Evolutionary conservation across 2,888 invertebrate species (phyloP).

Genomic region (Ganaspis brasiliensis): DNA sequence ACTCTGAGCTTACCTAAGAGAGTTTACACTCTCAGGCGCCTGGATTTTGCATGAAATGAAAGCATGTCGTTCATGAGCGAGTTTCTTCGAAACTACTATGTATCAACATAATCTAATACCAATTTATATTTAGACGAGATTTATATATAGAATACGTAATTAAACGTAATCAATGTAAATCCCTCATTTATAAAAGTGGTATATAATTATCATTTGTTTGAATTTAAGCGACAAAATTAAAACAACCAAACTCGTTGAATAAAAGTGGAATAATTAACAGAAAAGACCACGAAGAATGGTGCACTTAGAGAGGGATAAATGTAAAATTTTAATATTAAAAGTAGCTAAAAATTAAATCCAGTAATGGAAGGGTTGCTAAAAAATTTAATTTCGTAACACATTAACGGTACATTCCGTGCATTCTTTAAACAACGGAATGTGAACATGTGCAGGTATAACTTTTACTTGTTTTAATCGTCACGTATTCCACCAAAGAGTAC

Average conservation of each 20-base stretch:
- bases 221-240: too few relatives aligned
- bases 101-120: not conserved
- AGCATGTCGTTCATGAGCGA: not conserved
- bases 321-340: not conserved
- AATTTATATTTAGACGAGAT: not conserved
- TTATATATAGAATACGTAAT: not conserved
- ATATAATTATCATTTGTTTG: too few relatives aligned
- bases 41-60: slow-evolving; percentile 26
- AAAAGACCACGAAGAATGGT: too few relatives aligned
- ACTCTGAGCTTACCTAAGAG: slow-evolving; percentile 10
- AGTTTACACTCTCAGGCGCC: slow-evolving; percentile 18
- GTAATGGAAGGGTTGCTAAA: not conserved
- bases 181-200: too few relatives aligned
- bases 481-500: slow-evolving; percentile 4
- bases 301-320: too few relatives aligned
- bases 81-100: slow-evolving; percentile 7
- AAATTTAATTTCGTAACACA: slow-evolving; percentile 25
- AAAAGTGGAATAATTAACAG: too few relatives aligned
- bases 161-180: not conserved
- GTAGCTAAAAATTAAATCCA: not conserved
- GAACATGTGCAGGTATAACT: slow-evolving; percentile 26
- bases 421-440: slow-evolving; percentile 24
- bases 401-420: slow-evolving; percentile 1
- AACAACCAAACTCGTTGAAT: too few relatives aligned
- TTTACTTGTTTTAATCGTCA: slow-evolving; percentile 18